phyloP scores from a whole-genome alignment of 1,140 invertebrate species.

The Lordiphosa stackelbergi region DNA sequence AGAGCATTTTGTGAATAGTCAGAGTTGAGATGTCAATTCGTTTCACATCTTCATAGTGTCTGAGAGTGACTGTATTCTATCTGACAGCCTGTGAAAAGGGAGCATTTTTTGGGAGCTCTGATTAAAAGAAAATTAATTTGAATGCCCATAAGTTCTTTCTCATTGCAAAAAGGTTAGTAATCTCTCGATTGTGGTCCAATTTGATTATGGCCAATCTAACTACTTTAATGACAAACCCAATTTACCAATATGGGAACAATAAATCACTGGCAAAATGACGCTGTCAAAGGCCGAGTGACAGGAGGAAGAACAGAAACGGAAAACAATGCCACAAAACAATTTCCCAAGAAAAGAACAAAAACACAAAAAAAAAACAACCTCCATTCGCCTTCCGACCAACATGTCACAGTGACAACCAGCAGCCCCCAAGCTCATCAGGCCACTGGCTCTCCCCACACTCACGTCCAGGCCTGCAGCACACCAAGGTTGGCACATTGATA shows the following conservation, averaged over 20 bases:
- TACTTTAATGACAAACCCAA: slow-evolving; percentile 68
- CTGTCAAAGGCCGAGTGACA: slow-evolving; percentile 58
- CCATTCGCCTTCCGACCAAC: slow-evolving; percentile 50
- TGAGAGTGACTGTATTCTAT: too few relatives aligned
- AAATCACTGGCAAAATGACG: slow-evolving; percentile 65
- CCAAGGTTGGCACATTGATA: slow-evolving; percentile 39
- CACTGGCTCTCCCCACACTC: slow-evolving; percentile 21
- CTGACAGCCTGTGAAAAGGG: too few relatives aligned
- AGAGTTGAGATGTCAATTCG: too few relatives aligned
- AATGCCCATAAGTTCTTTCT: slow-evolving; percentile 8
- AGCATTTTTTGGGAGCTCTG: too few relatives aligned
- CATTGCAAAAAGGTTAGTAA: slow-evolving; percentile 24
- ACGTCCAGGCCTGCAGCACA: slow-evolving; percentile 2
- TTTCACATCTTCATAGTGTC: too few relatives aligned
- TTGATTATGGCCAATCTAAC: slow-evolving; percentile 42
- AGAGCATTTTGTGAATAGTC: too few relatives aligned
- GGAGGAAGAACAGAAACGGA: slow-evolving; percentile 31
- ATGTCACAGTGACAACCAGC: slow-evolving; percentile 28
- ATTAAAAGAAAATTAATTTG: background rate
- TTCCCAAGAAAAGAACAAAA: slow-evolving; percentile 35
- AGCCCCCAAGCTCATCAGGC: slow-evolving; percentile 4
- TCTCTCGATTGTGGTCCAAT: slow-evolving; percentile 55
- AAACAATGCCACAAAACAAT: slow-evolving; percentile 71
- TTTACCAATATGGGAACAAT: slow-evolving; percentile 50
- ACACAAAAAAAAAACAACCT: slow-evolving; percentile 16